Evolutionary conservation across 2,888 invertebrate genomes (phyloP), one percentile per base, ranked within the genome.

Genomic region (Epicampocera succincta): DNA sequence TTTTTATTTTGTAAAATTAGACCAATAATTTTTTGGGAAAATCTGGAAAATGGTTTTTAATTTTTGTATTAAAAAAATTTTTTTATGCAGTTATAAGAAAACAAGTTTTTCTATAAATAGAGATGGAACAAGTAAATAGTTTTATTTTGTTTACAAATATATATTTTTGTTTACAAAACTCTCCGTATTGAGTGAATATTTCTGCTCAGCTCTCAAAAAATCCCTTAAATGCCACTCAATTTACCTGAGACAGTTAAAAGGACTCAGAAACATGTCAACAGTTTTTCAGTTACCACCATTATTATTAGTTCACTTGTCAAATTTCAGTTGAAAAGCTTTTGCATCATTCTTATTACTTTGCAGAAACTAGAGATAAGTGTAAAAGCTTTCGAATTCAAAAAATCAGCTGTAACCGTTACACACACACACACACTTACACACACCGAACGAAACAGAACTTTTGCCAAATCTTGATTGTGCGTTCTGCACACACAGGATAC

Each of bases 401-500:
- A 69, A 71, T 69, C 76, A 77, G 76, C 76, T 77, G 69, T 63
- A 77, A 77, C 68, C 13, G 61, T 25, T 21, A n/a, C 54, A 60
- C 42, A n/a, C 15, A 40, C 19, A 17, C 5, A 38, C 21, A 40
- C n/a, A n/a, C n/a, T n/a, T n/a, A n/a, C n/a, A n/a, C n/a, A n/a
- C n/a, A 73, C n/a, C 46, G 0, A 33, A 2, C 5, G 44, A 60
- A 73, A 29, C 52, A 52, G 50, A 42, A 73, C 61, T 73, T 73
- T 73, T 72, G 40, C 11, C 40, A 74, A 63, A 74, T 74, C 73
- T 74, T 58, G 80, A 80, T 80, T 75, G 80, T 80, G 80, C 80
- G 80, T 80, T 80, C 80, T 81, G 73, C 76, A 69, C 46, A 66
- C 50, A 82, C 81, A 77, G 77, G 81, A 82, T 82, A 82, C 81